Base-by-base conservation (phyloP, 2,113 vertebrate species). In the Hippocampus barbouri region DNA sequence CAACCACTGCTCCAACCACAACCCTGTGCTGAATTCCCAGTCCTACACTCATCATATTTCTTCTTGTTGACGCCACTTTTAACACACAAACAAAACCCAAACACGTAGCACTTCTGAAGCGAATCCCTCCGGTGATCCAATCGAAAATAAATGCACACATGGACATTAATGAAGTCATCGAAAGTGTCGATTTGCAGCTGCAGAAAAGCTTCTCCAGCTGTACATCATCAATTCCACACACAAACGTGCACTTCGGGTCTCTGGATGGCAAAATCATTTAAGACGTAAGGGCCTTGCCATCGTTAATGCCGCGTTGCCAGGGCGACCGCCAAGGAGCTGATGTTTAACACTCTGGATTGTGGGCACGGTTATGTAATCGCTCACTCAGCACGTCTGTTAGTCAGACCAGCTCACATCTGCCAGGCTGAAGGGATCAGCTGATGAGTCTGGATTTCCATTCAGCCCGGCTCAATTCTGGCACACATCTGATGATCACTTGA, bases 281-380 rank as follows among this genome's bases (percentile, higher is more conserved):
- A 75, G 84, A 82, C 78, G 62, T 49, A 6, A 20, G 18, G 16
- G 49, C 21, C 53, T 53, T 3, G 53, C 53, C 53, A 11, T 56
- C 53, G 53, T 56, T 23, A 56, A 56, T 23, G 8, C 9, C 53
- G 11, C 4, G 86, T 89, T 88, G 77, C 87, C 51, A 85, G 87
- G 85, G 74, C 83, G 2, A 89, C 86, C 67, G 47, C 71, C 78
- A 70, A 78, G 68, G 68, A 71, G 65, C 75, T 68, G 81, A 79
- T 76, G 73, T 66, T 75, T 80, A 72, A 83, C 83, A 63, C 56
- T 73, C 71, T 70, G 38, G 45, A 45, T 72, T 77, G 51, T 72
- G 54, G 61, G 63, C 60, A 54, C 20, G 56, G 53, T 86, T 81
- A 82, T 71, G 69, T 76, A 83, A 86, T 71, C 69, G 27, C 64